Percentiles rank a stretch among this genome's conserved stretches.
Evolutionary conservation across 2,888 invertebrate species (phyloP).

Genomic region (Dryadula phaetusa): DNA sequence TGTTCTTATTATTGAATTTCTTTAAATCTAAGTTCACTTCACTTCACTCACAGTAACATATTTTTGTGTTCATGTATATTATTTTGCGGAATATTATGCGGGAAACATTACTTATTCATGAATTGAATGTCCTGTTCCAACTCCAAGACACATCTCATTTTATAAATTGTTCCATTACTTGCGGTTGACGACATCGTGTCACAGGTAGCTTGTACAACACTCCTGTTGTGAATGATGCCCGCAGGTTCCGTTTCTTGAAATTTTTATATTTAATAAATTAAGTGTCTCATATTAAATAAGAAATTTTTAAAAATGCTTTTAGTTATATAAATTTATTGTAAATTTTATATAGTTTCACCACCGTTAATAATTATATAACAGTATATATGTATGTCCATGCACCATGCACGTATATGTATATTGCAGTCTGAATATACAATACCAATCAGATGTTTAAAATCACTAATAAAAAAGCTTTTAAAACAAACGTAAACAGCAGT

Average conservation of each 20-base stretch:
- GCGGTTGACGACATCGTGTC: background rate
- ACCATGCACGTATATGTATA: too few relatives aligned
- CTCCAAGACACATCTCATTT: conserved; percentile 1
- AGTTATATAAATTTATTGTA: too few relatives aligned
- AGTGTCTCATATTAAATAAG: too few relatives aligned
- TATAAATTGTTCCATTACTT: background rate
- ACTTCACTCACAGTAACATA: conserved; percentile 4
- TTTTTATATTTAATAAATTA: background rate
- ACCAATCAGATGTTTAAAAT: too few relatives aligned
- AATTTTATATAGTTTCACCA: too few relatives aligned
- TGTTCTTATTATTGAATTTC: background rate
- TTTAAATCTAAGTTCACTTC: background rate
- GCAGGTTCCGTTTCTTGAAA: background rate
- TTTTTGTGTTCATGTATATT: background rate
- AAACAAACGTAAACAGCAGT: too few relatives aligned
- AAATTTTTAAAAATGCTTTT: too few relatives aligned
- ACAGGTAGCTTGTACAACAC: background rate
- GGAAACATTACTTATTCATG: background rate
- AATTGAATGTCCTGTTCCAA: conserved; percentile 1
- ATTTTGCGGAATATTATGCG: background rate
- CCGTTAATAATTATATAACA: too few relatives aligned
- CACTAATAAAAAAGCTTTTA: too few relatives aligned
- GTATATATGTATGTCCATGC: too few relatives aligned
- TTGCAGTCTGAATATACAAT: too few relatives aligned
- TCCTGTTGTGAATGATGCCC: background rate